Conservation (phyloP, 2,797 vertebrate species). For the Enteromius anoplus region DNA sequence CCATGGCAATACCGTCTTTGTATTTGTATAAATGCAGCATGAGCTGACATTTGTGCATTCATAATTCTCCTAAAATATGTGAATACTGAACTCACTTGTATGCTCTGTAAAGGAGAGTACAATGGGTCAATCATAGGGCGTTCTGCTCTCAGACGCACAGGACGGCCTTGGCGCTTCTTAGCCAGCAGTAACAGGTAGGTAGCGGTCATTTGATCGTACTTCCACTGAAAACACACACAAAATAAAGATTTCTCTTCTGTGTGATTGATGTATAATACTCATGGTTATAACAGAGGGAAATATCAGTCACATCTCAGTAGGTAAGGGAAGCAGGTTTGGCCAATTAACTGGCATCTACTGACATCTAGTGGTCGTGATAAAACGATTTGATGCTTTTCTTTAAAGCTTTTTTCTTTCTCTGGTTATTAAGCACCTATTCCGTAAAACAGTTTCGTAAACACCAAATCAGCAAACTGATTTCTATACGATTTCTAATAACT, state of each 20-base stretch:
- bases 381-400: neutral
- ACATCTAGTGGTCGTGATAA: constrained; percentile 50
- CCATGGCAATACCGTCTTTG: neutral
- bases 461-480: neutral
- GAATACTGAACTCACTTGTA: constrained; percentile 72
- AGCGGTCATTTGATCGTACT: constrained; percentile 88
- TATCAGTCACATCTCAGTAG: neutral
- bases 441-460: neutral
- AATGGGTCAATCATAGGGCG: constrained; percentile 53
- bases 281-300: neutral
- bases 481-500: neutral
- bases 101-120: constrained; percentile 63
- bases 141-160: constrained; percentile 75
- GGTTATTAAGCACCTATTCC: neutral
- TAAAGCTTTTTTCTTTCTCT: neutral
- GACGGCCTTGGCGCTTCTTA: constrained; percentile 86
- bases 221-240: constrained; percentile 80
- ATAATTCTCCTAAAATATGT: neutral
- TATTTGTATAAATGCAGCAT: neutral
- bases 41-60: neutral
- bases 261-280: neutral
- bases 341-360: constrained; percentile 39
- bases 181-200: constrained; percentile 90
- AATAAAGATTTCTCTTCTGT: neutral
- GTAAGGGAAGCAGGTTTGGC: neutral